Percentiles rank a stretch among this genome's conserved stretches.
phyloP scores from a whole-genome alignment of 2,113 vertebrate genomes.

The Prionailurus bengalensis region DNA sequence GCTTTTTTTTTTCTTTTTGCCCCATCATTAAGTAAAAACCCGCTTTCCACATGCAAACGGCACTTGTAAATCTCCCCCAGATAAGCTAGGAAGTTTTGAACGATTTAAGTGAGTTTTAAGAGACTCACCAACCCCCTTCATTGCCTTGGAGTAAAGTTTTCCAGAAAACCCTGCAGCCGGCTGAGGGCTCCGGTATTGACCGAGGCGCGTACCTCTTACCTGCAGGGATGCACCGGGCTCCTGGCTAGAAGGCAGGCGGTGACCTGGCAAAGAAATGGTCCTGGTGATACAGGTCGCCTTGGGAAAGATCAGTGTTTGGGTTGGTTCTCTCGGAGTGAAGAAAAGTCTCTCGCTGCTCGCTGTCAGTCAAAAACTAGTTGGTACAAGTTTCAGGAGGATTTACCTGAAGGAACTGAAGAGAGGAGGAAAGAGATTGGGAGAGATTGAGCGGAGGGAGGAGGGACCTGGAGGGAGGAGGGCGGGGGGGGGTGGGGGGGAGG shows the following conservation, averaged over 20 bases:
- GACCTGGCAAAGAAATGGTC: conserved; percentile 75
- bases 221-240: conserved; percentile 81
- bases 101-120: conserved; percentile 59
- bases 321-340: conserved; percentile 62
- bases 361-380: conserved; percentile 90
- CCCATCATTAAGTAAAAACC: conserved; percentile 75
- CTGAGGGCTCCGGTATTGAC: conserved; percentile 34
- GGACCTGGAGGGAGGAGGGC: not conserved
- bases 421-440: conserved; percentile 81
- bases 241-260: conserved; percentile 79
- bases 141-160: conserved; percentile 69
- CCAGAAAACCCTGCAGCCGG: conserved; percentile 67
- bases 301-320: conserved; percentile 62
- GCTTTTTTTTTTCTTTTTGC: conserved; percentile 39
- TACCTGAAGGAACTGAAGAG: conserved; percentile 87
- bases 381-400: conserved; percentile 89
- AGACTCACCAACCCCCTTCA: conserved; percentile 63
- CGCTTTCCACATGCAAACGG: conserved; percentile 73
- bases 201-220: conserved; percentile 85
- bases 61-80: conserved; percentile 76
- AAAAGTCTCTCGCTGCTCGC: conserved; percentile 65
- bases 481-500: not conserved
- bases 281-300: conserved; percentile 74
- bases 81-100: conserved; percentile 69
- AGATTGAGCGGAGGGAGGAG: conserved; percentile 72